phyloP scores from a whole-genome alignment of 2,797 vertebrate genomes.

The Catharus ustulatus region DNA sequence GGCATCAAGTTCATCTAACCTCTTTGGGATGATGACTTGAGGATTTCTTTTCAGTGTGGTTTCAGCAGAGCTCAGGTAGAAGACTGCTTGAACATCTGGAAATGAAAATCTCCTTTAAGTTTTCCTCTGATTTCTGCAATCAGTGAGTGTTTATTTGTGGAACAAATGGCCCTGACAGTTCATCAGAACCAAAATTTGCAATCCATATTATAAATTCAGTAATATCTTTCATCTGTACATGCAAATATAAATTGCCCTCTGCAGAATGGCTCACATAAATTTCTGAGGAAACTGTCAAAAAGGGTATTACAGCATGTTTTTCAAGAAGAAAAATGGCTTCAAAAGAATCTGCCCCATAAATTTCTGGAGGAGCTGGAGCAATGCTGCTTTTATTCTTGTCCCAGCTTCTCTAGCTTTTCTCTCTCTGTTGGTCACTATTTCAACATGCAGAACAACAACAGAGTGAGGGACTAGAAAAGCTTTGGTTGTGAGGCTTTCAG shows the following conservation, averaged over 20 bases:
- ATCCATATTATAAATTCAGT: neutral
- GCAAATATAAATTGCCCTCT: slow-evolving; percentile 5
- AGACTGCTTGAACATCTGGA: neutral
- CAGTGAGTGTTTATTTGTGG: slow-evolving; percentile 6
- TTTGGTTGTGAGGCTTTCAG: neutral
- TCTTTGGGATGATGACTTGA: neutral
- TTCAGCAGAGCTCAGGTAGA: neutral
- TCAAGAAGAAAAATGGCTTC: neutral
- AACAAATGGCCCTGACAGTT: slow-evolving; percentile 21
- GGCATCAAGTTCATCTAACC: neutral
- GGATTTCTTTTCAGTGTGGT: neutral
- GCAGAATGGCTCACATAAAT: neutral
- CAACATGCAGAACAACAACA: neutral
- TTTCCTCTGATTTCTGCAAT: neutral
- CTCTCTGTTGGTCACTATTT: neutral
- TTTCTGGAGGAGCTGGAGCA: neutral
- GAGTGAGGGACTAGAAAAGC: neutral
- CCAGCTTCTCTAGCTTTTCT: neutral
- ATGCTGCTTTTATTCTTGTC: neutral
- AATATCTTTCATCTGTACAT: slow-evolving; percentile 3
- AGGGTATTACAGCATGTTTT: neutral
- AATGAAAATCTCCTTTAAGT: neutral
- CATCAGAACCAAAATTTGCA: slow-evolving; percentile 10
- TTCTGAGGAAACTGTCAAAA: slow-evolving; percentile 31
- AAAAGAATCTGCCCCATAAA: neutral